These are phyloP conservation scores for Troilus luridus DNA, from an alignment of 2,888 invertebrate species.

Conservation along the genomic window DNA sequence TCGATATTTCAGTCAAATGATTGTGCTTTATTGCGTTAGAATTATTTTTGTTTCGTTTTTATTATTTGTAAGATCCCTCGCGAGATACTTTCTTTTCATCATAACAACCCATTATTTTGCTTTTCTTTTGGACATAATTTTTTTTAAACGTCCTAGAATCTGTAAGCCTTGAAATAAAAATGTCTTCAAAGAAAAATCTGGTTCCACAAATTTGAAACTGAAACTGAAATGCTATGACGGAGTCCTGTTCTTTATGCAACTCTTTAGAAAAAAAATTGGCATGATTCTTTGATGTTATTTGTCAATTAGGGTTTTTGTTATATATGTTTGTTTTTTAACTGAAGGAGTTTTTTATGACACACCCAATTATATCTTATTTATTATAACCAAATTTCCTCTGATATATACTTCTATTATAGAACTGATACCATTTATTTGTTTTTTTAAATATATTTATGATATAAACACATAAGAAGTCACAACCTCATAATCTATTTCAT, in stretches of 20 bases:
- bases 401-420: too few species aligned
- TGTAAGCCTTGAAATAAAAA: neutral
- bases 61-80: neutral
- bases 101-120: neutral
- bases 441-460: too few species aligned
- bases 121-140: neutral
- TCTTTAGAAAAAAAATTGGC: neutral
- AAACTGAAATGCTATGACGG: neutral
- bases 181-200: neutral
- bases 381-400: neutral
- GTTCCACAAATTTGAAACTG: neutral
- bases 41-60: neutral
- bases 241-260: neutral
- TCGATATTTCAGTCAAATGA: slow-evolving; percentile 25
- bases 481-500: neutral
- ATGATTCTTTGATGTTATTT: neutral
- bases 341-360: neutral
- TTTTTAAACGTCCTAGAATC: neutral
- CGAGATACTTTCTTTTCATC: neutral
- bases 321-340: neutral
- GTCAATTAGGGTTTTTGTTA: neutral
- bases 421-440: too few species aligned
- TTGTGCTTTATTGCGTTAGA: neutral
- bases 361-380: neutral
- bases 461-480: too few species aligned